Conservation (phyloP, 2,888 invertebrate genomes). For the Parnassius glacialis region DNA sequence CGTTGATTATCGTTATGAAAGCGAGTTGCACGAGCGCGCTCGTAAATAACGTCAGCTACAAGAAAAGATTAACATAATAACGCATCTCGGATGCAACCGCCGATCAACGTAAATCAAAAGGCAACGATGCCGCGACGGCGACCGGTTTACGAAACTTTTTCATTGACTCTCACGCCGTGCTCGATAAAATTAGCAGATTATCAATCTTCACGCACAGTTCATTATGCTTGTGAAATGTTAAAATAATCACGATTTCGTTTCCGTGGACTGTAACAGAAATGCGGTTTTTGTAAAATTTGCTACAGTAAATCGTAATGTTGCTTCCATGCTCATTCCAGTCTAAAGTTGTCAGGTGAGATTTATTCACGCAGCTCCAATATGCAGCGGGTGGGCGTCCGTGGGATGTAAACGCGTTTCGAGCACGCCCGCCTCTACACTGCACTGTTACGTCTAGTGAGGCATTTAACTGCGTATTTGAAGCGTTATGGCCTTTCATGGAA, state of each 20-base stretch:
- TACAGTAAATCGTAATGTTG: conserved; percentile 1
- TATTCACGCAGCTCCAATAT: conserved; percentile 58
- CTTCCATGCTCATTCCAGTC: conserved; percentile 27
- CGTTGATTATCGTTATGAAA: conserved; percentile 25
- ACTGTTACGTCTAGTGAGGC: conserved; percentile 49
- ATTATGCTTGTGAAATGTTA: conserved; percentile 6
- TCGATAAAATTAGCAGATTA: conserved; percentile 19
- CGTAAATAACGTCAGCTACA: conserved; percentile 39
- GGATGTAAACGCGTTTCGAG: conserved; percentile 53
- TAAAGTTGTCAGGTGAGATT: conserved; percentile 64
- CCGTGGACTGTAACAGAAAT: conserved; percentile 2
- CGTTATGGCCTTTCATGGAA: conserved; percentile 50
- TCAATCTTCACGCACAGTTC: conserved; percentile 7
- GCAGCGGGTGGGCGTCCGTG: conserved; percentile 61
- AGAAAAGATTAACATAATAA: conserved; percentile 46
- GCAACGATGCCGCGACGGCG: conserved; percentile 36
- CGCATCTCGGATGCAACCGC: conserved; percentile 42
- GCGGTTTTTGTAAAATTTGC: conserved; percentile 6
- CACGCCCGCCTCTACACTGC: conserved; percentile 52
- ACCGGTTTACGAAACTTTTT: conserved; percentile 37
- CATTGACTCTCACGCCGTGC: conserved; percentile 10
- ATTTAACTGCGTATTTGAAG: conserved; percentile 53
- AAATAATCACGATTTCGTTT: background rate
- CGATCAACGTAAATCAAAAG: conserved; percentile 47
- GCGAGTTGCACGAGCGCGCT: conserved; percentile 29